Base-by-base conservation (phyloP, 2,888 invertebrate genomes). In the Anthoptus insignis region DNA sequence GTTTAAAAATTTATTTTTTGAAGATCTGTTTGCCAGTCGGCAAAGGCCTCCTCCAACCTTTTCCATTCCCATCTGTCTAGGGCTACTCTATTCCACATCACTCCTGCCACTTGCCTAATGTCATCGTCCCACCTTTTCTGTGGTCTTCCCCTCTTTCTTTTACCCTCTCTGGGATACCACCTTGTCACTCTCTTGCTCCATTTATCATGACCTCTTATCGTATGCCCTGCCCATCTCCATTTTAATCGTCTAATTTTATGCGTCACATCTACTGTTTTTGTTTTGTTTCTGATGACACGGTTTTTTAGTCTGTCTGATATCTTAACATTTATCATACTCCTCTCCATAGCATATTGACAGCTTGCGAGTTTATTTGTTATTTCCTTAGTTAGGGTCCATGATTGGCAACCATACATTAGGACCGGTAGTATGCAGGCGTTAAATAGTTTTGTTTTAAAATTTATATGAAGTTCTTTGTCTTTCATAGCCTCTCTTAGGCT, bases 381-480 rank as follows among this genome's bases (percentile, higher is more conserved):
- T 19, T 24, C 22, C 39, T 27, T 19, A 11, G 59, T 60, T 59
- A 67, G n/a, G n/a, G n/a, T n/a, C n/a, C n/a, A n/a, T n/a, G n/a
- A n/a, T n/a, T n/a, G n/a, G n/a, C 16, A 34, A 56, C 34, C 68
- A 49, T 68, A 66, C 45, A 14, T 61, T 14, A 68, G 53, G 39
- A 66, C 37, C 16, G 63, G 66, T 59, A 70, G 50, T 34, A 68
- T 45, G 47, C 66, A 66, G 22, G 53, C 67, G 29, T 68, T 68
- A n/a, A 37, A 54, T 54, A 54, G n/a, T n/a, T n/a, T n/a, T n/a
- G n/a, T n/a, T n/a, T n/a, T n/a, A 13, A 34, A 13, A 4, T 34
- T 34, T 13, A 34, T 34, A 34, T n/a, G 1, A 34, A 34, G 34
- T 34, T 13, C 9, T 42, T 42, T 16, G n/a, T n/a, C n/a, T n/a